Percentiles rank a stretch among this genome's conserved stretches.
Evolutionary conservation across 2,797 vertebrate species (phyloP).

Genomic region (Eospalax fontanierii): DNA sequence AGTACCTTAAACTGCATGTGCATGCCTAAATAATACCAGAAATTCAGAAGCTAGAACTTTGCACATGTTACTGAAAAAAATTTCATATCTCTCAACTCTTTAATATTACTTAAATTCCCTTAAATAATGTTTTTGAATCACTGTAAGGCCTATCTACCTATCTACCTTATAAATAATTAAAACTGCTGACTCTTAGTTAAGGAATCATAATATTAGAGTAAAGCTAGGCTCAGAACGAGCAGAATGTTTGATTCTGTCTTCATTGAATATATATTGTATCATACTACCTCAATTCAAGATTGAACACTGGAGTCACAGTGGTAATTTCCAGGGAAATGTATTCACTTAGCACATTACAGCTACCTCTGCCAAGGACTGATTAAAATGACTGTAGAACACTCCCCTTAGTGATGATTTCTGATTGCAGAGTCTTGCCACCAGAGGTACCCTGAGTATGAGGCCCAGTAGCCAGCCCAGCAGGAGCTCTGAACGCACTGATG

Average conservation of each 20-base stretch:
- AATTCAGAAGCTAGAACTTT: not conserved
- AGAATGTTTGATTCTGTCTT: constrained; percentile 67
- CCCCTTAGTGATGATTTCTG: constrained; percentile 77
- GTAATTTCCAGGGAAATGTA: constrained; percentile 77
- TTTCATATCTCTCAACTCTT: not conserved
- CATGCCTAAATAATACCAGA: not conserved
- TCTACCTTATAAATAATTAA: constrained; percentile 70
- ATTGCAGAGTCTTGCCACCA: constrained; percentile 78
- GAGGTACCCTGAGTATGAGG: constrained; percentile 61
- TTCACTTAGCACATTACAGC: constrained; percentile 65
- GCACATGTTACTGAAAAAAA: constrained; percentile 48
- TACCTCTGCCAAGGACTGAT: constrained; percentile 81
- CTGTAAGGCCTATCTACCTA: not conserved
- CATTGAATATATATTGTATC: constrained; percentile 63
- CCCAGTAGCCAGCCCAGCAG: constrained; percentile 55
- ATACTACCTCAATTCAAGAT: constrained; percentile 71
- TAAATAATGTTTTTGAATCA: not conserved
- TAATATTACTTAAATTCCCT: not conserved
- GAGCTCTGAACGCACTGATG: constrained; percentile 47
- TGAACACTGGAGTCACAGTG: constrained; percentile 65
- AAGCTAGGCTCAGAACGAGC: constrained; percentile 46
- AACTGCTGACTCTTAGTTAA: constrained; percentile 24
- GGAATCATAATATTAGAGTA: constrained; percentile 56
- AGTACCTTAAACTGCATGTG: not conserved
- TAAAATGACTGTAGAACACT: constrained; percentile 77